A percentile compares a stretch with the other conserved stretches of the same genome.
phyloP scores from a whole-genome alignment of 2,888 invertebrate genomes.

The Atethmia centrago region DNA sequence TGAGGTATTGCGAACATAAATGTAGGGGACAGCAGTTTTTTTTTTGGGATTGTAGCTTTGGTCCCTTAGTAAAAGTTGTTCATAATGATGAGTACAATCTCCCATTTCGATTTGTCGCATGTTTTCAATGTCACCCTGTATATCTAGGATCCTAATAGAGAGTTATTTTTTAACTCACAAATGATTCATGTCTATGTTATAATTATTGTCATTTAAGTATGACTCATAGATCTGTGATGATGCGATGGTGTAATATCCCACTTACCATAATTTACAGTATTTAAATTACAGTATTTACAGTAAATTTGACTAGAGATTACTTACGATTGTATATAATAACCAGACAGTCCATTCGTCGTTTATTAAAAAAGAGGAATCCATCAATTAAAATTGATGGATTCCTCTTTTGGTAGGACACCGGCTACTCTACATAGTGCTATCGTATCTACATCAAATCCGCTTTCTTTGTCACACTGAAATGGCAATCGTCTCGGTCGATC shows the following conservation, averaged over 20 bases:
- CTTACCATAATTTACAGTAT: conserved; percentile 9
- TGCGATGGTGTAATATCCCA: conserved; percentile 9
- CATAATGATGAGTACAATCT: too few species aligned
- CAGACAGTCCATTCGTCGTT: conserved; percentile 36
- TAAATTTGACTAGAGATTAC: too few species aligned
- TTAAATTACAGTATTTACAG: too few species aligned
- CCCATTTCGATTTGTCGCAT: too few species aligned
- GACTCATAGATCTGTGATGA: conserved; percentile 5
- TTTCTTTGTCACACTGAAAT: conserved; percentile 71
- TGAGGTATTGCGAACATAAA: too few species aligned
- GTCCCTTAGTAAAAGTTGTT: too few species aligned
- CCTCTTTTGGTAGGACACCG: conserved; percentile 43
- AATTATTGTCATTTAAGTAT: neutral
- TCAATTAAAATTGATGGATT: conserved; percentile 53
- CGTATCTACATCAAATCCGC: conserved; percentile 63
- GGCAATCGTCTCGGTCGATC: conserved; percentile 73
- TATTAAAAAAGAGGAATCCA: conserved; percentile 39
- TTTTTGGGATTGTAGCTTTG: too few species aligned
- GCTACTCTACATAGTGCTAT: conserved; percentile 53
- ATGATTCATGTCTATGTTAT: neutral
- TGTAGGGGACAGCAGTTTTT: too few species aligned
- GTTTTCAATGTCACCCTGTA: too few species aligned
- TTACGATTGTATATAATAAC: too few species aligned
- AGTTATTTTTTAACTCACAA: too few species aligned
- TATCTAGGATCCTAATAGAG: neutral